These are phyloP conservation scores for Tethya wilhelma DNA, from an alignment of 37 sponge, comb jelly and placozoan genomes.

Conservation along the genomic window DNA sequence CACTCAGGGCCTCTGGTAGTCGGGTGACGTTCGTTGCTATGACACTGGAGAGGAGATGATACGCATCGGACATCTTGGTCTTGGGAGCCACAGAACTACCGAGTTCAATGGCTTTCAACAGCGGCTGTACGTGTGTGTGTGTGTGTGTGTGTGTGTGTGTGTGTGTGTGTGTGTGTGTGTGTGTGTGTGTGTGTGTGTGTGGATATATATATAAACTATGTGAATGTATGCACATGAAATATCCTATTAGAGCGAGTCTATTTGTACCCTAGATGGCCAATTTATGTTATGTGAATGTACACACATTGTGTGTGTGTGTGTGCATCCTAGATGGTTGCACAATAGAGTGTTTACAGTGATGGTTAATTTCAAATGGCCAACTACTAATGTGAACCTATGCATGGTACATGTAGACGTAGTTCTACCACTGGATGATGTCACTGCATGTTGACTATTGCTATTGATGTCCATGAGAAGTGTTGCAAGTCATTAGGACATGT, in stretches of 20 bases:
- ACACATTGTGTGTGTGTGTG: too few relatives aligned
- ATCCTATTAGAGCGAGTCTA: neutral
- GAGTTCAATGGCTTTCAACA: slow-evolving; percentile 27
- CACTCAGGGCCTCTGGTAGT: slow-evolving; percentile 5
- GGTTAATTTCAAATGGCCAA: too few relatives aligned
- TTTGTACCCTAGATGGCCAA: neutral
- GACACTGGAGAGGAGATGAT: slow-evolving; percentile 9
- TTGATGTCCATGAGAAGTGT: too few relatives aligned
- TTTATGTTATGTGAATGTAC: too few relatives aligned
- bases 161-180: neutral
- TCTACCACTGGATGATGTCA: too few relatives aligned
- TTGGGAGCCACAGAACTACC: neutral
- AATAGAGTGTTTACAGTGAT: too few relatives aligned
- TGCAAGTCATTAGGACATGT: too few relatives aligned
- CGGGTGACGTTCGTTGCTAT: neutral
- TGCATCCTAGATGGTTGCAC: too few relatives aligned
- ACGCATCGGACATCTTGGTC: neutral
- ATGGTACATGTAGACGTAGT: too few relatives aligned
- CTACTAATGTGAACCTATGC: too few relatives aligned
- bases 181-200: neutral
- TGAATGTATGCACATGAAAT: neutral
- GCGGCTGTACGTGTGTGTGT: slow-evolving; percentile 19
- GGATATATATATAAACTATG: neutral
- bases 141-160: neutral
- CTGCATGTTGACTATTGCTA: too few relatives aligned